A percentile compares a stretch with the other conserved stretches of the same genome.
phyloP scores from a whole-genome alignment of 1,140 invertebrate genomes.

The Trichoplusia ni region DNA sequence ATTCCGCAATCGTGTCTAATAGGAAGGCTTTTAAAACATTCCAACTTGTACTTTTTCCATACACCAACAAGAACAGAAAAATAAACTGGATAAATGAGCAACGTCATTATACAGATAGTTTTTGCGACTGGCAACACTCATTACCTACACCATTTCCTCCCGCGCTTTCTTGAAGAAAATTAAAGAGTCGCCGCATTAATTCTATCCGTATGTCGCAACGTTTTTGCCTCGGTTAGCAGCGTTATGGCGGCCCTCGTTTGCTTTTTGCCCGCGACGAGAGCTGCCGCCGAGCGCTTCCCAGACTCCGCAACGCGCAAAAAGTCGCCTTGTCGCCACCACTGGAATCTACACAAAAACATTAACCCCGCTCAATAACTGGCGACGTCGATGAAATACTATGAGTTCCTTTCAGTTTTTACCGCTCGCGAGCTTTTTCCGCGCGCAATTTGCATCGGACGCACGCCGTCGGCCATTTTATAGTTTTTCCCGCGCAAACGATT shows the following conservation, averaged over 20 bases:
- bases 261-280: slow-evolving; percentile 57
- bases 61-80: slow-evolving; percentile 36
- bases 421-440: slow-evolving; percentile 59
- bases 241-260: slow-evolving; percentile 62
- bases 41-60: slow-evolving; percentile 18
- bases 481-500: slow-evolving; percentile 61
- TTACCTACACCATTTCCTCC: slow-evolving; percentile 72
- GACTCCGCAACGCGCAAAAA: slow-evolving; percentile 65
- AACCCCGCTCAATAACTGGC: slow-evolving; percentile 68
- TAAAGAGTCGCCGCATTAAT: slow-evolving; percentile 79
- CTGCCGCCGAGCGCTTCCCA: slow-evolving; percentile 62
- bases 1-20: slow-evolving; percentile 29
- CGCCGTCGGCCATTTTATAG: slow-evolving; percentile 60
- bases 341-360: slow-evolving; percentile 70
- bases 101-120: slow-evolving; percentile 71
- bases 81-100: slow-evolving; percentile 60
- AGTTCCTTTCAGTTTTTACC: slow-evolving; percentile 73
- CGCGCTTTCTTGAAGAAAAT: slow-evolving; percentile 79
- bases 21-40: slow-evolving; percentile 30
- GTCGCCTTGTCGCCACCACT: slow-evolving; percentile 50
- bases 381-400: slow-evolving; percentile 76
- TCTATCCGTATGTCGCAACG: slow-evolving; percentile 69
- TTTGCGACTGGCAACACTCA: slow-evolving; percentile 73
- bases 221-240: slow-evolving; percentile 68
- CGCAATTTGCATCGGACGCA: slow-evolving; percentile 61